phyloP scores from a whole-genome alignment of 2,797 vertebrate genomes.

The Tauraco hartlaubi region DNA sequence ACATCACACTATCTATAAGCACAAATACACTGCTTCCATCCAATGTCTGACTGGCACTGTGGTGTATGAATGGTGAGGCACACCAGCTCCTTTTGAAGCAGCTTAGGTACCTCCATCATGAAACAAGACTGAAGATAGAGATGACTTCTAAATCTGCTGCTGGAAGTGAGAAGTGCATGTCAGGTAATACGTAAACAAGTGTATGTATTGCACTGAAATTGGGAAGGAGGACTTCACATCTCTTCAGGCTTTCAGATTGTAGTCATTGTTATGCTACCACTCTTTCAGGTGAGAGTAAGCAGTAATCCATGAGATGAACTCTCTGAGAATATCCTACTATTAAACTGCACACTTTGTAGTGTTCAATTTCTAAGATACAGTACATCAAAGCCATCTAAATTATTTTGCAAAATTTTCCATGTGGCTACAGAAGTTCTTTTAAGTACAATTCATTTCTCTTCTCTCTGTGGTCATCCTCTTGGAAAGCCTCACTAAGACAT shows the following conservation, averaged over 20 bases:
- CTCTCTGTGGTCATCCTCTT: neutral
- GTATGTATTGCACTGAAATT: neutral
- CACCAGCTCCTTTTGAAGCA: neutral
- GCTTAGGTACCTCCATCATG: neutral
- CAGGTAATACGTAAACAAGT: neutral
- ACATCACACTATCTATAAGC: neutral
- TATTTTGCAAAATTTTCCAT: neutral
- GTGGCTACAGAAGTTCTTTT: neutral
- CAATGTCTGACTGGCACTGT: rapidly evolving
- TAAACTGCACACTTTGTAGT: neutral
- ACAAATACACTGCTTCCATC: neutral
- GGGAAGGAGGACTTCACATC: neutral
- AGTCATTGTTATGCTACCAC: neutral
- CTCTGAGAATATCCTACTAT: neutral
- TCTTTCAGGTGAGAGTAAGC: neutral
- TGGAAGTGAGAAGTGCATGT: neutral
- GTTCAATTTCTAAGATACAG: neutral
- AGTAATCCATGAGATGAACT: neutral
- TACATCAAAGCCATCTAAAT: neutral
- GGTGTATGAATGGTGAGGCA: neutral
- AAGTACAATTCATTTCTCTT: neutral
- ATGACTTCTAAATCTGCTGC: neutral
- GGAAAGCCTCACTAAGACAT: slow-evolving; percentile 12
- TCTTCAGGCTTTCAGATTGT: neutral
- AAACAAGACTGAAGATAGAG: neutral